These are phyloP conservation scores for Beris morrisii DNA, from an alignment of 2,888 invertebrate species.

Conservation along the genomic window DNA sequence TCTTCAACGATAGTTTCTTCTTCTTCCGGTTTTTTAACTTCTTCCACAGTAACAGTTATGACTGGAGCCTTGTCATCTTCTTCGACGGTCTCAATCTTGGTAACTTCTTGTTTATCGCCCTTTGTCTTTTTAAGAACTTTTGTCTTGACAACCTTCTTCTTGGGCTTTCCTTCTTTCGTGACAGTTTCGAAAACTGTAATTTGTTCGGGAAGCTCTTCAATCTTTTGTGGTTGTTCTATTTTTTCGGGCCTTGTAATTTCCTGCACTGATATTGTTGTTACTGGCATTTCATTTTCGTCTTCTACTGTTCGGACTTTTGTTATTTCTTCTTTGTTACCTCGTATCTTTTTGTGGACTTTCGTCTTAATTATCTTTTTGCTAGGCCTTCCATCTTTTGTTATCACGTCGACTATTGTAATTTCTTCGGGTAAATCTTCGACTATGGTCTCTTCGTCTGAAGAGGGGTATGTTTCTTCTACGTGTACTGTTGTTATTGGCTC, in stretches of 20 bases:
- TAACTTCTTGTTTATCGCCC: slow-evolving; percentile 47
- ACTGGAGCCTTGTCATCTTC: slow-evolving; percentile 46
- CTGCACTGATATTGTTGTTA: slow-evolving; percentile 40
- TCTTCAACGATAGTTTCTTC: slow-evolving; percentile 40
- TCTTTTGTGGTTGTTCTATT: slow-evolving; percentile 22
- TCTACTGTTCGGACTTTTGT: slow-evolving; percentile 52
- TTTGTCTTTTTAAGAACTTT: slow-evolving; percentile 48
- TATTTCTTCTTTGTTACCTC: slow-evolving; percentile 47
- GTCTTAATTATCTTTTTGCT: slow-evolving; percentile 48
- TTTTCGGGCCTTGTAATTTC: slow-evolving; percentile 38
- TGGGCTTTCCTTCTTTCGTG: slow-evolving; percentile 42
- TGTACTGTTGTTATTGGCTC: slow-evolving; percentile 49
- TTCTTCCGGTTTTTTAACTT: slow-evolving; percentile 35
- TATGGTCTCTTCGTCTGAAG: slow-evolving; percentile 41
- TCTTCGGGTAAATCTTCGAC: slow-evolving; percentile 46
- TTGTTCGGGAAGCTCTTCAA: slow-evolving; percentile 39
- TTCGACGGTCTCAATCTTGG: slow-evolving; percentile 49
- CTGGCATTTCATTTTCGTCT: slow-evolving; percentile 49
- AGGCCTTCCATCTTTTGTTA: slow-evolving; percentile 51
- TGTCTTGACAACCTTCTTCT: slow-evolving; percentile 49
- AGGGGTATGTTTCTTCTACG: slow-evolving; percentile 46
- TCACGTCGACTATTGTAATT: slow-evolving; percentile 54
- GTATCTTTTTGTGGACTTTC: slow-evolving; percentile 35
- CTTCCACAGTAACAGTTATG: slow-evolving; percentile 43
- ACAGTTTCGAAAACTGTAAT: slow-evolving; percentile 47